Percentiles rank a stretch among this genome's conserved stretches.
phyloP scores from a whole-genome alignment of 2,797 vertebrate species.

The Bucorvus abyssinicus region DNA sequence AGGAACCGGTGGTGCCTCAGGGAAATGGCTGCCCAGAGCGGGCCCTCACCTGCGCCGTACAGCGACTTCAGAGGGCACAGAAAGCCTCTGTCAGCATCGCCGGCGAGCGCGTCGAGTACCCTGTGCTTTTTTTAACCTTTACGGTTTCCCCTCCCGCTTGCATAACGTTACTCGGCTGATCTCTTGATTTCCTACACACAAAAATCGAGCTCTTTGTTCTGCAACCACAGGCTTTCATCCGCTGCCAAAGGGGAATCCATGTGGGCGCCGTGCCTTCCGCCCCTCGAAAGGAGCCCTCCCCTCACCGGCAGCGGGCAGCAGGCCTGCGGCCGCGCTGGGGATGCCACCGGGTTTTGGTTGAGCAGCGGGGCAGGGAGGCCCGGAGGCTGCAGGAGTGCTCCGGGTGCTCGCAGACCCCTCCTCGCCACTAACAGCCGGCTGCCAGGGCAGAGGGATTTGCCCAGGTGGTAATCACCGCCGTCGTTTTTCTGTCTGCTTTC shows the following conservation, averaged over 20 bases:
- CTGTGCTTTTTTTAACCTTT: neutral
- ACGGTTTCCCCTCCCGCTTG: neutral
- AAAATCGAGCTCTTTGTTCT: neutral
- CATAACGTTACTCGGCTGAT: conserved; percentile 7
- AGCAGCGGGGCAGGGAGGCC: neutral
- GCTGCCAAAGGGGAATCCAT: conserved; percentile 30
- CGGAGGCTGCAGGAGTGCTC: neutral
- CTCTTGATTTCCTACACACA: conserved; percentile 23
- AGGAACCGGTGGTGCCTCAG: neutral
- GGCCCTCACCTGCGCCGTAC: fast-evolving
- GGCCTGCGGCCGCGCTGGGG: neutral
- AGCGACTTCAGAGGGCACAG: neutral
- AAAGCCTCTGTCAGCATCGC: neutral
- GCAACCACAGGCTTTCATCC: conserved; percentile 34
- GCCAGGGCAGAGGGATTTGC: neutral
- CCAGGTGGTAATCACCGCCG: neutral
- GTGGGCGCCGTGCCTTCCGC: neutral
- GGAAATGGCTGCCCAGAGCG: no score
- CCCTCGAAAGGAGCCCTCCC: neutral
- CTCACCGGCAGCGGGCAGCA: neutral
- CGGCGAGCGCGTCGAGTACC: neutral
- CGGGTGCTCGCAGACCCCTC: neutral
- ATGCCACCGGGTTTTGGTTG: neutral
- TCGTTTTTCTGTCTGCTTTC: neutral
- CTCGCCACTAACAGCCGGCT: neutral